Evolutionary conservation across 2,113 vertebrate genomes (phyloP).

Genomic region (Oxyura jamaicensis): DNA sequence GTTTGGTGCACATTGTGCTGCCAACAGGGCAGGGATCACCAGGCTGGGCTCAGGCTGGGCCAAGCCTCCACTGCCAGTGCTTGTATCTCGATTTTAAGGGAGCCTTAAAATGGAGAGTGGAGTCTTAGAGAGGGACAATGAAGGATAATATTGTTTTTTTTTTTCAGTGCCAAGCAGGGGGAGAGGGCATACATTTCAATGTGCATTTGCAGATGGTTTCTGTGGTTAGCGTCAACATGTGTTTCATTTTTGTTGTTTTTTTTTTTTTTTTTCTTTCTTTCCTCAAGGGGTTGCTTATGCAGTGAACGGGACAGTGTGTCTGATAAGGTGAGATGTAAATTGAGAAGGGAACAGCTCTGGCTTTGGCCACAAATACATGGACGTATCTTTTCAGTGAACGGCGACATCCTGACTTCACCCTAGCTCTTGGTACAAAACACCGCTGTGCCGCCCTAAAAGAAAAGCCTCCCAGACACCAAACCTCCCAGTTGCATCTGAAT

Average conservation of each 20-base stretch:
- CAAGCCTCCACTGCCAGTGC: background rate
- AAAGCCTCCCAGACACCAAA: background rate
- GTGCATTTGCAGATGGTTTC: background rate
- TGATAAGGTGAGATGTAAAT: background rate
- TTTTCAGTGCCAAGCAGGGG: background rate
- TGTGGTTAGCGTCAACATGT: background rate
- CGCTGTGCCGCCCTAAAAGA: background rate
- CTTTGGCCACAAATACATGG: background rate
- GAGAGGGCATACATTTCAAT: background rate
- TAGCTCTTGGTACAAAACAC: background rate
- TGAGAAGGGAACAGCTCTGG: background rate
- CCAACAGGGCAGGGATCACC: background rate
- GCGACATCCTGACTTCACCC: background rate
- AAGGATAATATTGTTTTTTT: background rate
- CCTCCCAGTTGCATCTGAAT: constrained; percentile 26
- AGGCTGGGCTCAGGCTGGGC: background rate
- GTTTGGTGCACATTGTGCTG: background rate
- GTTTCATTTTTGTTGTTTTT: background rate
- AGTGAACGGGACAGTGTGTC: background rate
- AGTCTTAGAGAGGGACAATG: background rate
- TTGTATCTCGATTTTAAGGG: background rate
- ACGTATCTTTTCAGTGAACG: background rate
- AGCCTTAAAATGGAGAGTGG: background rate
- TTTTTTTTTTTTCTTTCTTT: background rate
- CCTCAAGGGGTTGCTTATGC: background rate